A percentile compares a stretch with the other conserved stretches of the same genome.
Conservation (phyloP, 2,888 invertebrate species). For the Hydraecia micacea region DNA sequence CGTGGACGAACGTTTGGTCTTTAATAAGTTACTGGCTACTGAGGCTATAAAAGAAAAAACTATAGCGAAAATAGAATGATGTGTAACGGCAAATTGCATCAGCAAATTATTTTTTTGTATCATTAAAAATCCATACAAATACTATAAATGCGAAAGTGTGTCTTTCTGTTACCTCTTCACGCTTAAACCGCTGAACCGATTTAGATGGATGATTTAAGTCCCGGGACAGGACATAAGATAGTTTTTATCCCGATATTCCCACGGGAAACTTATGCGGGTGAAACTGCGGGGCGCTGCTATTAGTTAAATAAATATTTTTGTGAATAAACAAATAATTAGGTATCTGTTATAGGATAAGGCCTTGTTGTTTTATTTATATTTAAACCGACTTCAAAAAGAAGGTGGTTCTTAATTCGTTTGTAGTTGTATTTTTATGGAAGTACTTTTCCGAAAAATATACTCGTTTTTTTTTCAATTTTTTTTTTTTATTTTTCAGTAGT, state of each 20-base stretch:
- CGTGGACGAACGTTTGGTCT: background rate
- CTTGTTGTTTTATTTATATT: background rate
- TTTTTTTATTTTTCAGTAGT: background rate
- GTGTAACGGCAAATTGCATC: background rate
- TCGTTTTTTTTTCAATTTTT: background rate
- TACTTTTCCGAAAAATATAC: too few species aligned
- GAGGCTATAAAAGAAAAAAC: background rate
- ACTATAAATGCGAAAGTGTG: too few species aligned
- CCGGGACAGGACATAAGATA: too few species aligned
- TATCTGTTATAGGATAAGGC: background rate
- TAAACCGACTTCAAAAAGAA: background rate
- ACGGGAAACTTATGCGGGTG: too few species aligned
- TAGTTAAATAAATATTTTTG: background rate
- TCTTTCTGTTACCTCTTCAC: too few species aligned
- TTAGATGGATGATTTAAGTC: too few species aligned
- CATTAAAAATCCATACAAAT: background rate
- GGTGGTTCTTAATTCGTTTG: background rate
- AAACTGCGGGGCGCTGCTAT: too few species aligned
- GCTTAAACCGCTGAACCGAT: too few species aligned
- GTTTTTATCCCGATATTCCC: too few species aligned
- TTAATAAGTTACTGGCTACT: constrained; percentile 16
- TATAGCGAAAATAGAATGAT: too few species aligned
- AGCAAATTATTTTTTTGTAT: background rate
- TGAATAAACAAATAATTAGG: too few species aligned
- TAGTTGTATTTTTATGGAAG: background rate